Conservation (phyloP, 2,113 vertebrate genomes). For the Petroica traversi region DNA sequence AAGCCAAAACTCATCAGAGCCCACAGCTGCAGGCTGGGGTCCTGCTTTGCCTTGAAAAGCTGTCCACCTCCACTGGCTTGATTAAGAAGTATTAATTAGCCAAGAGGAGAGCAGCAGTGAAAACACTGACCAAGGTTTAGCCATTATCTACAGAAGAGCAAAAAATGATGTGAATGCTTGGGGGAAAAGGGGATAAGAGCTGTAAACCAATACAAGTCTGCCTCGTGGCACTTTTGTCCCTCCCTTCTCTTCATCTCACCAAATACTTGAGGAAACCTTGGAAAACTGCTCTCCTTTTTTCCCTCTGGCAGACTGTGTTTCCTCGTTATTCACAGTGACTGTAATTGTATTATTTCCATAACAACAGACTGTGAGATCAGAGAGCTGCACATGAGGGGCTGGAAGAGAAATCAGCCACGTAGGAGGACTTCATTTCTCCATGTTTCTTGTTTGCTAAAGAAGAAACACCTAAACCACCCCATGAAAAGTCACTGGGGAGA, state of each 20-base stretch:
- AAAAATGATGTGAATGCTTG: neutral
- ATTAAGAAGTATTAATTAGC: conserved; percentile 4
- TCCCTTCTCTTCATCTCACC: neutral
- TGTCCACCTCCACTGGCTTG: neutral
- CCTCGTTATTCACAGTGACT: neutral
- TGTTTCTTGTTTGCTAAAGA: neutral
- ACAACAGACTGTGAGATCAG: conserved; percentile 42
- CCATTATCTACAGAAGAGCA: neutral
- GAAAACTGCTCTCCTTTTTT: neutral
- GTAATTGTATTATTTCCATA: conserved; percentile 54
- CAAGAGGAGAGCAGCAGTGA: neutral
- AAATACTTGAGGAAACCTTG: neutral
- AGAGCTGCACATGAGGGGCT: neutral
- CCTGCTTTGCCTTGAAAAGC: neutral
- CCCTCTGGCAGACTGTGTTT: neutral
- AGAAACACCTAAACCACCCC: neutral
- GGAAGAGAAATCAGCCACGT: neutral
- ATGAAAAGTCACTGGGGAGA: neutral
- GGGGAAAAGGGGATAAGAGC: neutral
- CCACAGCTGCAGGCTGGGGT: neutral
- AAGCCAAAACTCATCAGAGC: neutral
- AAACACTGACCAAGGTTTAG: neutral
- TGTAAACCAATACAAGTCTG: neutral
- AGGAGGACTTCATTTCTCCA: neutral
- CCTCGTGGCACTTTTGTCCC: rapidly evolving